These are phyloP conservation scores for Plecotus auritus DNA, from an alignment of 2,113 vertebrate species.

Conservation along the genomic window DNA sequence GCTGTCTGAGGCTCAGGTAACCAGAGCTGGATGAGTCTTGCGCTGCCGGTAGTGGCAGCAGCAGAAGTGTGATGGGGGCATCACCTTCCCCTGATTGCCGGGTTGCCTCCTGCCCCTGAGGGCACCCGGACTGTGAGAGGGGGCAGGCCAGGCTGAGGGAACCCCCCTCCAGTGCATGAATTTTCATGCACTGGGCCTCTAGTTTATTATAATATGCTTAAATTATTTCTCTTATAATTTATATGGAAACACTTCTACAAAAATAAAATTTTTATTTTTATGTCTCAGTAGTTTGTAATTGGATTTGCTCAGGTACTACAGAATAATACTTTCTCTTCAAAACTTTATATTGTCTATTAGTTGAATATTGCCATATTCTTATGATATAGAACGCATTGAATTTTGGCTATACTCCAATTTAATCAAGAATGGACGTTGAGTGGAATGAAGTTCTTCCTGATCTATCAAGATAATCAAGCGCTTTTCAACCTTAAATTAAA, in stretches of 20 bases:
- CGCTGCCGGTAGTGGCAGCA: too few species aligned
- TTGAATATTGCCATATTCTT: neutral
- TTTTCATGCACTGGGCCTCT: too few species aligned
- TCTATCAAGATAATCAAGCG: neutral
- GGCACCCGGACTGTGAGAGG: too few species aligned
- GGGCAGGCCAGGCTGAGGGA: too few species aligned
- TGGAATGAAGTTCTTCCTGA: neutral
- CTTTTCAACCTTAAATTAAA: neutral
- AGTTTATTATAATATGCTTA: neutral
- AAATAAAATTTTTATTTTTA: neutral
- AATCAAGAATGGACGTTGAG: neutral
- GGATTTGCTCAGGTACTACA: neutral
- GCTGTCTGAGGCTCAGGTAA: too few species aligned
- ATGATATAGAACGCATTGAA: neutral
- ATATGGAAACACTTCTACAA: neutral
- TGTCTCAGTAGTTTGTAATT: neutral
- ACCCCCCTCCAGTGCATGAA: too few species aligned
- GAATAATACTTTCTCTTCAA: neutral
- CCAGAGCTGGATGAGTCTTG: too few species aligned
- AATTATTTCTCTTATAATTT: neutral
- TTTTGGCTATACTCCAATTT: neutral
- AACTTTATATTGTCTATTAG: neutral
- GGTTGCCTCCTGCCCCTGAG: too few species aligned
- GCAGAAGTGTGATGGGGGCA: too few species aligned
- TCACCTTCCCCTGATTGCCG: too few species aligned